Base-by-base conservation (phyloP, 2,113 vertebrate species). In the Oncorhynchus nerka region DNA sequence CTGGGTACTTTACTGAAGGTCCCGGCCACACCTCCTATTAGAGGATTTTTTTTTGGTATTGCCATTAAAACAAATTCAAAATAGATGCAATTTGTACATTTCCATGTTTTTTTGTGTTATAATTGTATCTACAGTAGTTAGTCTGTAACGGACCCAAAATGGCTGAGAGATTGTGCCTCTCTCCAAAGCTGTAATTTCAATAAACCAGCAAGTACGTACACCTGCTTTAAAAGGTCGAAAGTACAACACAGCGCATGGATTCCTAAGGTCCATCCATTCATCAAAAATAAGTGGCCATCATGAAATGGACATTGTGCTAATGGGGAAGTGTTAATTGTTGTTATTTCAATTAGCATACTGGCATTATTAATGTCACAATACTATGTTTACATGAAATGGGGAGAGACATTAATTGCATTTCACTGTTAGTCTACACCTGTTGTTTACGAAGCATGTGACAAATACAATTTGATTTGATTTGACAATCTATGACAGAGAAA, bases 361-460 rank as follows among this genome's bases (percentile, higher is more conserved):
- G 79, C 68, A 83, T 84, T 83, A 75, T 70, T 70, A 82, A 78
- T 75, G 71, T 59, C 82, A 85, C 83, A 86, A 87, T 22, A 24
- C 3, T 70, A 34, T n/a, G 67, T 68, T 16, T 68, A 66, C 30
- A 39, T 32, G 68, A 68, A 28, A 32, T 4, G 16, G 30, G 16
- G 5, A 66, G 22, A 66, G 64, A 66, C 39, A 45, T 45, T 11
- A 45, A 45, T 45, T 45, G 39, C 9, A 45, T 45, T 45, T 45
- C 39, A 45, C 39, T 11, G 39, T 45, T 45, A 11, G 39, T 45
- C 39, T 45, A 45, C 39, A 45, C 39, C 9, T 45, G 39, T 45
- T 45, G 39, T 45, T 45, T 11, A 45, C 39, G 9, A 45, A 45
- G 39, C 39, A 45, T 11, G 39, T 45, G 39, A 45, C 9, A 11